These are phyloP conservation scores for Eristalis tenax DNA, from an alignment of 2,888 invertebrate species.

Conservation along the genomic window DNA sequence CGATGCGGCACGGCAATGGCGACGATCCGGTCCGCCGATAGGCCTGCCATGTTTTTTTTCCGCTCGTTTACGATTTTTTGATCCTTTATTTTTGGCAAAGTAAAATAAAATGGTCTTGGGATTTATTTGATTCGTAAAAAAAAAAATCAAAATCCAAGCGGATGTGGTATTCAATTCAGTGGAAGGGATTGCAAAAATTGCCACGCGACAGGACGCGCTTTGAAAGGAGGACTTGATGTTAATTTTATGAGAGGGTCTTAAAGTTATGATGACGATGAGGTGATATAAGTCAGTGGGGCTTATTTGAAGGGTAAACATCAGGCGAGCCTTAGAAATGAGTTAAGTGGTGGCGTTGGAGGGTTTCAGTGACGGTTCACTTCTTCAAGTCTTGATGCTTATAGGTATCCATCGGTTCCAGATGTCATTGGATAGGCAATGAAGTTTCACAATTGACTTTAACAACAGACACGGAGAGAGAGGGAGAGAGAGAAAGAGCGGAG, in stretches of 20 bases:
- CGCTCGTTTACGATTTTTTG: neutral
- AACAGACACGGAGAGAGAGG: too few species aligned
- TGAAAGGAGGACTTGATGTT: neutral
- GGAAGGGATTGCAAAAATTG: slow-evolving; percentile 19
- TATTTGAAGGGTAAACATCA: neutral
- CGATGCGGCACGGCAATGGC: neutral
- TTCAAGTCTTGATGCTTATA: too few species aligned
- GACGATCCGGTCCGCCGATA: neutral
- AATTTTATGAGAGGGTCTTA: neutral
- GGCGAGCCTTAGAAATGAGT: neutral
- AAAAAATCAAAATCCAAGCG: neutral
- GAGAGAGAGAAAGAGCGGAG: too few species aligned
- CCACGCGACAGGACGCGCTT: neutral
- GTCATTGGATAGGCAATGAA: too few species aligned
- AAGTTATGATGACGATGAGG: neutral
- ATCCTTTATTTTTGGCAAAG: neutral
- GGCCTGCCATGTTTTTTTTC: neutral
- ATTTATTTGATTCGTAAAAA: neutral
- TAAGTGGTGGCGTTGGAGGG: neutral
- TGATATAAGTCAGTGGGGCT: neutral
- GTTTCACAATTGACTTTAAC: too few species aligned
- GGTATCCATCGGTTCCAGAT: too few species aligned
- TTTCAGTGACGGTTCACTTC: too few species aligned
- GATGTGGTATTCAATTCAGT: slow-evolving; percentile 4
- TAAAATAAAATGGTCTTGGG: neutral